Conservation (phyloP, 2,113 vertebrate species). For the Otis tarda region DNA sequence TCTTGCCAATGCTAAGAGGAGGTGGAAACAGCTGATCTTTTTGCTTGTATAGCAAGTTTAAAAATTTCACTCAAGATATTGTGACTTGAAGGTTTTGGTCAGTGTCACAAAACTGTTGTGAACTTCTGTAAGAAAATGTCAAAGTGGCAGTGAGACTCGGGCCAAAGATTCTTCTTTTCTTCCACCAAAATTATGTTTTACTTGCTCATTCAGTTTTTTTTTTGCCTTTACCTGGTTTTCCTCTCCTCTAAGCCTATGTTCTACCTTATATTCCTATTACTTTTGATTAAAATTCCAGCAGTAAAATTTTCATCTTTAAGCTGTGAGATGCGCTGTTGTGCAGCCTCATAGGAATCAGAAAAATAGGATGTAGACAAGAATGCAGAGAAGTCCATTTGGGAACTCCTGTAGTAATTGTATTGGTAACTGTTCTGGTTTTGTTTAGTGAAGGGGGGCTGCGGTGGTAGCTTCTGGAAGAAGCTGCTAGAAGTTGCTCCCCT, state of each 20-base stretch:
- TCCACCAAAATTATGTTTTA: neutral
- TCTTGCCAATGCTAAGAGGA: neutral
- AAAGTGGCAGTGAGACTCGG: fast-evolving
- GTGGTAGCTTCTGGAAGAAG: too few relatives aligned
- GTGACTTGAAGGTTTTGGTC: neutral
- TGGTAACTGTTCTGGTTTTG: neutral
- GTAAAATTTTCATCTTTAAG: neutral
- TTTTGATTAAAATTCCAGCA: neutral
- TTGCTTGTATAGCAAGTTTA: neutral
- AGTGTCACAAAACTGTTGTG: neutral
- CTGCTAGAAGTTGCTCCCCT: too few relatives aligned
- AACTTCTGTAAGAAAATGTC: neutral
- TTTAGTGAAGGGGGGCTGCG: too few relatives aligned
- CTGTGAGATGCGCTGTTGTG: neutral
- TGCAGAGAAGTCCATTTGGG: neutral
- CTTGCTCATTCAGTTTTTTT: neutral
- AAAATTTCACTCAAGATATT: neutral
- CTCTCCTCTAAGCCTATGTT: neutral
- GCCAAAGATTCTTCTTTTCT: neutral
- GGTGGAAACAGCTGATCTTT: neutral
- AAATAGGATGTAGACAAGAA: neutral
- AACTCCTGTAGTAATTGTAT: neutral
- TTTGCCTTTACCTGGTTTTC: neutral
- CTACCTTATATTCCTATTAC: fast-evolving
- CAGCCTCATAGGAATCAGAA: neutral